Conservation (phyloP, 2,797 vertebrate species). For the Catamblyrhynchus diadema region DNA sequence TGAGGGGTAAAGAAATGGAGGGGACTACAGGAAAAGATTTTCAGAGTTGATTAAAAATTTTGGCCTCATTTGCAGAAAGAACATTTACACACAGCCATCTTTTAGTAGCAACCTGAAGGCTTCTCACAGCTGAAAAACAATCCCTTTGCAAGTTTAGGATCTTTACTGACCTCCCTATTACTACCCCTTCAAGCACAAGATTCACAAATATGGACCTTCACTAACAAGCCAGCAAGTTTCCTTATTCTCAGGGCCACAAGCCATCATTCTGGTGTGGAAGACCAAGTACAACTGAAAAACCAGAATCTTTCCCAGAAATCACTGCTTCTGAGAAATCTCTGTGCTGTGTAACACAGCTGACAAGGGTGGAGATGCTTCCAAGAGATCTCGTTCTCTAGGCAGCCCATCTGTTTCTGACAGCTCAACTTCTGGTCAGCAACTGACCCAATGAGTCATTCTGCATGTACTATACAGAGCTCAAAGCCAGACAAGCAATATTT, state of each 20-base stretch:
- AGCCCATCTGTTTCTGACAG: conserved; percentile 9
- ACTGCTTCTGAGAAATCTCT: neutral
- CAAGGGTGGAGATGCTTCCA: neutral
- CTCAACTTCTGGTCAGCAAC: neutral
- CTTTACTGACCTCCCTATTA: neutral
- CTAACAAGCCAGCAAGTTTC: neutral
- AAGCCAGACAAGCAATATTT: conserved; percentile 16
- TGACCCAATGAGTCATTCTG: neutral
- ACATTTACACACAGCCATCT: neutral
- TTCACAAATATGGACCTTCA: neutral
- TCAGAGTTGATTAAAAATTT: neutral
- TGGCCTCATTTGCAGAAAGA: neutral
- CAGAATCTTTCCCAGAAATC: neutral
- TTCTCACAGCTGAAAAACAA: neutral
- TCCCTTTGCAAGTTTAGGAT: neutral
- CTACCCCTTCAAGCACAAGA: neutral
- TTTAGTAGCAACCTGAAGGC: neutral
- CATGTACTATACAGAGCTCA: neutral
- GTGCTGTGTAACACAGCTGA: neutral
- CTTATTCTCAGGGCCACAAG: neutral
- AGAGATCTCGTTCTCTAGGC: neutral
- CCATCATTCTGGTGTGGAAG: neutral
- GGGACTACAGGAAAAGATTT: neutral
- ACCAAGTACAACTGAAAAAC: neutral
- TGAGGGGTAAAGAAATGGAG: neutral